Evolutionary conservation across 2,888 invertebrate genomes (phyloP).

Genomic region (Hydroisotoma schaefferi): DNA sequence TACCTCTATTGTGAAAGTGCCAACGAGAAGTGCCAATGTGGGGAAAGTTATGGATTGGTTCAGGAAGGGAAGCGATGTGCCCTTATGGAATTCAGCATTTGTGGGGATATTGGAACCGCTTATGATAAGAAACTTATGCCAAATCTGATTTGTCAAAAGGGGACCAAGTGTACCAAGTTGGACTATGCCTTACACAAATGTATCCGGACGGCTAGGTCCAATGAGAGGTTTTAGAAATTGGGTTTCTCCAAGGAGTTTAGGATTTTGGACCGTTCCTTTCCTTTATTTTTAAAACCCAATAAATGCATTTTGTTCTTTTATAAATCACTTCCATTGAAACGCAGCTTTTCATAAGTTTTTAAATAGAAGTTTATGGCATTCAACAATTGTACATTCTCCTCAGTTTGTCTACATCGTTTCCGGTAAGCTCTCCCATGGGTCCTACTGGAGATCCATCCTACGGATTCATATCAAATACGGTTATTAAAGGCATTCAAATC

Average conservation of each 20-base stretch:
- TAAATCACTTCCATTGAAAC: no score
- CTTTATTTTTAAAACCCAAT: no score
- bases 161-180: conserved; percentile 12
- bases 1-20: conserved; percentile 9
- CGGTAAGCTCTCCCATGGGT: conserved; percentile 10
- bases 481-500: neutral
- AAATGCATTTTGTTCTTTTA: no score
- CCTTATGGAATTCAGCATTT: conserved; percentile 13
- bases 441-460: conserved; percentile 26
- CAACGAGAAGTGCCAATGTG: conserved; percentile 12
- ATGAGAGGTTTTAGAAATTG: neutral
- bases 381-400: conserved; percentile 32
- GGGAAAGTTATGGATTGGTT: conserved; percentile 6
- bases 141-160: conserved; percentile 4
- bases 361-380: no score
- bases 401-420: conserved; percentile 23
- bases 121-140: neutral
- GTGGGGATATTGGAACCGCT: conserved; percentile 2
- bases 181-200: conserved; percentile 14
- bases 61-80: conserved; percentile 16
- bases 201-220: neutral
- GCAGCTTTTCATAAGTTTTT: no score
- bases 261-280: no score
- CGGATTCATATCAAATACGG: neutral
- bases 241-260: no score